Evolutionary conservation across 2,113 vertebrate genomes (phyloP), one percentile per base, ranked within the genome.

Genomic region (Glaucomys volans): DNA sequence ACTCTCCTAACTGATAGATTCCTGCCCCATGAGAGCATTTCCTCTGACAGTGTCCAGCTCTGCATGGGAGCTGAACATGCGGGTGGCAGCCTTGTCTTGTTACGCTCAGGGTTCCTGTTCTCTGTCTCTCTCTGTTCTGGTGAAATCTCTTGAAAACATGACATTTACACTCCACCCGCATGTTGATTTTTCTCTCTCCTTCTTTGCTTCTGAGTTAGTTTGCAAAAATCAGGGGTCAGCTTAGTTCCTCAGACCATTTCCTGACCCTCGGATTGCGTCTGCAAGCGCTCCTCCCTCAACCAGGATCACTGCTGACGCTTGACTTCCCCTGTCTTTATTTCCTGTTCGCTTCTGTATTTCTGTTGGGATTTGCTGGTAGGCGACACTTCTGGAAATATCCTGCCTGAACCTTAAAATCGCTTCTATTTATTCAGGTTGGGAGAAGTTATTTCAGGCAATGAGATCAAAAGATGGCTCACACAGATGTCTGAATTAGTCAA

Each of bases 261-360:
- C 94, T 24, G 74, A 40, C 47, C 50, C 0, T 0, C 59, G 24
- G n/a, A 1, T 12, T 24, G 32, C 11, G 0, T 30, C 0, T 0
- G 10, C 64, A 20, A 82, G 76, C n/a, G 16, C 81, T 59, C 26
- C 66, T 72, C 22, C 16, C 69, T 79, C 59, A 35, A 13, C 42
- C 0, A 0, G 1, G 30, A 30, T 59, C 14, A 1, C 1, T 6
- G 54, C 62, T 42, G 42, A 82, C 1, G 5, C 83, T 59, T 4
- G 8, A 8, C 86, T 92, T 47, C 20, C 74, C 52, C 72, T 22
- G 71, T 62, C 59, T 10, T 11, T 62, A 62, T 22, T 30, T 59
- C 79, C 80, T 17, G 4, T 28, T 37, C 18, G 32, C 2, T 32
- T 84, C 74, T 20, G 62, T 54, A 59, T 67, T 44, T 88, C 88